Conservation (phyloP, 2,888 invertebrate species). For the Lepas anatifera region DNA sequence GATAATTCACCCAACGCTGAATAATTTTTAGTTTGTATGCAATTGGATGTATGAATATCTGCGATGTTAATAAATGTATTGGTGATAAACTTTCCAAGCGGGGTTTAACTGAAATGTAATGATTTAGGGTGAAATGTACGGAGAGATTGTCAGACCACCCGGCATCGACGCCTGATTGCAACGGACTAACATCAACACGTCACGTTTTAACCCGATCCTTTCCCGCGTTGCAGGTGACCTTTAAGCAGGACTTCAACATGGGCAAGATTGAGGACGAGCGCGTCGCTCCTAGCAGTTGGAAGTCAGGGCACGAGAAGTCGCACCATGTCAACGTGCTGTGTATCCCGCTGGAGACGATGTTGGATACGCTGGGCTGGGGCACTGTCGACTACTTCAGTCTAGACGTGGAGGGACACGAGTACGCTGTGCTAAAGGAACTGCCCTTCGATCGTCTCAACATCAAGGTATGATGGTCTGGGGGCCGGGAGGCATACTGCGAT, state of each 20-base stretch:
- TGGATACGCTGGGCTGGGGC: slow-evolving; percentile 39
- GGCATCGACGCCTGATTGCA: not conserved
- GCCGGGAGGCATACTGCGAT: too few relatives aligned
- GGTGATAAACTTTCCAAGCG: too few relatives aligned
- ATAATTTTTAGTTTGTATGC: too few relatives aligned
- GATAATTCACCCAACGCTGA: too few relatives aligned
- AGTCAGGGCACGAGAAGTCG: not conserved
- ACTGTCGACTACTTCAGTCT: slow-evolving; percentile 43
- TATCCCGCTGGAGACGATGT: slow-evolving; percentile 40
- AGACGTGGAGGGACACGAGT: slow-evolving; percentile 43
- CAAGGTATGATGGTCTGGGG: too few relatives aligned
- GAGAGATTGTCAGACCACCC: not conserved
- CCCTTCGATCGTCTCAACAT: slow-evolving; percentile 41
- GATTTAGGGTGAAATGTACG: too few relatives aligned
- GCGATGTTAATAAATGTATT: too few relatives aligned
- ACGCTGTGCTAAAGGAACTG: slow-evolving; percentile 40
- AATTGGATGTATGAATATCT: too few relatives aligned
- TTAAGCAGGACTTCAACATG: slow-evolving; percentile 22
- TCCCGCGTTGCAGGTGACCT: slow-evolving; percentile 25
- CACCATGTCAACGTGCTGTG: slow-evolving; percentile 35
- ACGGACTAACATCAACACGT: too few relatives aligned
- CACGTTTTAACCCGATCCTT: too few relatives aligned
- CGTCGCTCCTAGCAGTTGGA: not conserved
- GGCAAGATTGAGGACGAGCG: slow-evolving; percentile 20
- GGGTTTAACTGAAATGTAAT: too few relatives aligned